Evolutionary conservation across 2,113 vertebrate genomes (phyloP), one percentile per base, ranked within the genome.

Genomic region (Progne subis): DNA sequence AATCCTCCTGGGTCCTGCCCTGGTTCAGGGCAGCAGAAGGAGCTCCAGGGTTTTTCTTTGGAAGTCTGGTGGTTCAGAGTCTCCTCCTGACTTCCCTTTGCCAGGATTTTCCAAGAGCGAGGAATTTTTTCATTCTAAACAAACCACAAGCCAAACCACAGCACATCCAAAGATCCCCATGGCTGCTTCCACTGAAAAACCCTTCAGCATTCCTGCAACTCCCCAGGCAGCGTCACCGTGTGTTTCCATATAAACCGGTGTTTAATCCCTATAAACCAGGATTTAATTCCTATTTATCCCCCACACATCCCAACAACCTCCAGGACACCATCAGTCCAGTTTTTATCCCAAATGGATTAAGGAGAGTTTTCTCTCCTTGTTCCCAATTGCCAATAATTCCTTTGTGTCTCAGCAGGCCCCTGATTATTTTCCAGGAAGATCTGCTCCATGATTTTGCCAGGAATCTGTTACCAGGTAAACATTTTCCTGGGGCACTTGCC

Each of bases 151-250:
- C 10, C 44, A 39, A 82, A 44, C 8, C 32, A 29, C 47, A 68
- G 20, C 15, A 12, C 2, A 1, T 39, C 53, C 57, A 52, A 47
- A 72, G 17, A 64, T 32, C 53, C 28, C 61, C 0, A 0, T 1
- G 0, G 26, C 16, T 2, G 1, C 59, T 77, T 80, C 41, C 25
- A 34, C 0, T 50, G 49, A 32, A 89, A 83, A 28, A 37, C 39
- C 41, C 50, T 60, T n/a, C 6, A 8, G 49, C 20, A 43, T 87
- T 84, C 46, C 64, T 32, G 28, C 46, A 77, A 53, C 32, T 61
- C 26, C 32, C 53, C 17, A 60, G 53, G 46, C 17, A 77, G 37
- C 9, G 12, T 31, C 72, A 61, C 14, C 18, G 4, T 31, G 0
- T 37, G 39, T 53, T 61, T 24, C 84, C 55, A 53, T 11, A 77